A percentile compares a stretch with the other conserved stretches of the same genome.
These are phyloP conservation scores for Hermatobates lingyangjiaoensis DNA, from an alignment of 1,140 invertebrate genomes.

Conservation along the genomic window DNA sequence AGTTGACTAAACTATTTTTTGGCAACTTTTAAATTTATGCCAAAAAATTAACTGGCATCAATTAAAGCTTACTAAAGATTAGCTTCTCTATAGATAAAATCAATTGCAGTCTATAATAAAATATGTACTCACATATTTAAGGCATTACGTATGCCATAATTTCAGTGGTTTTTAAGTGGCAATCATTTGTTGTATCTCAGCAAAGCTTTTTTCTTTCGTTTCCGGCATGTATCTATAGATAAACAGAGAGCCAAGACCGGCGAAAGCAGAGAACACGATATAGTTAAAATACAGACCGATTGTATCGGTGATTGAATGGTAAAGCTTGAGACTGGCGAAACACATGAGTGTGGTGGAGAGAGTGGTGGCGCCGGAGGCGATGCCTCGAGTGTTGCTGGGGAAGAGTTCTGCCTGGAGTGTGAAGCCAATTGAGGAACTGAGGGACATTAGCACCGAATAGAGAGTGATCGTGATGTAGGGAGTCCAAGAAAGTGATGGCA, in stretches of 20 bases:
- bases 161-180: too few relatives aligned
- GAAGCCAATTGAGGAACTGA: not conserved
- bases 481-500: not conserved
- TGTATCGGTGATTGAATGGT: slow-evolving; percentile 32
- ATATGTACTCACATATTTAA: too few relatives aligned
- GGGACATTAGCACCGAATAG: slow-evolving; percentile 4
- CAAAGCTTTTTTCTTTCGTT: slow-evolving; percentile 59
- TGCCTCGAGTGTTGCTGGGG: slow-evolving; percentile 13
- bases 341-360: slow-evolving; percentile 13
- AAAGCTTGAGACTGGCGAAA: slow-evolving; percentile 56
- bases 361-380: slow-evolving; percentile 13
- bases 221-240: slow-evolving; percentile 49
- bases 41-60: too few relatives aligned
- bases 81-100: too few relatives aligned
- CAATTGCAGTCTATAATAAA: too few relatives aligned
- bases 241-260: slow-evolving; percentile 35
- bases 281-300: slow-evolving; percentile 52
- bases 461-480: slow-evolving; percentile 1
- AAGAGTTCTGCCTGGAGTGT: slow-evolving; percentile 13
- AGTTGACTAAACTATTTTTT: too few relatives aligned
- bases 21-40: too few relatives aligned
- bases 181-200: slow-evolving; percentile 42
- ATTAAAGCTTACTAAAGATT: too few relatives aligned
- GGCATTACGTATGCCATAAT: too few relatives aligned
- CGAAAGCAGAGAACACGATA: slow-evolving; percentile 56